Percentiles rank a stretch among this genome's conserved stretches.
phyloP scores from a whole-genome alignment of 1,140 invertebrate genomes.

The Cydia fagiglandana region DNA sequence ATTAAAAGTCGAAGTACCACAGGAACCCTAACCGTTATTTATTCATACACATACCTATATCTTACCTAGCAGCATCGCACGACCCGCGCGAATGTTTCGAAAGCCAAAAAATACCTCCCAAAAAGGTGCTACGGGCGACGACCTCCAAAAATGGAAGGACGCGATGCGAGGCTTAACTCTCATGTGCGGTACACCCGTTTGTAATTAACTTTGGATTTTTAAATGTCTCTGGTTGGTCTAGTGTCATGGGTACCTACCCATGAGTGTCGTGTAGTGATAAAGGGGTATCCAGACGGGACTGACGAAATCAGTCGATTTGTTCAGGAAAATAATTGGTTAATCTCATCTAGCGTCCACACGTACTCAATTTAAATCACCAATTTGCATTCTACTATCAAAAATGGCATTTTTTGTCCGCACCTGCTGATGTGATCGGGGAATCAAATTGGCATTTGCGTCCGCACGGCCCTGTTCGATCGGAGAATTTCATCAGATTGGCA shows the following conservation, averaged over 20 bases:
- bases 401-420: too few relatives aligned
- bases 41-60: conserved; percentile 11
- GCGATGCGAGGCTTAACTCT: conserved; percentile 58
- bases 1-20: background rate
- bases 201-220: conserved; percentile 46
- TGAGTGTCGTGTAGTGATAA: background rate
- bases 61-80: conserved; percentile 27
- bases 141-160: conserved; percentile 54
- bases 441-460: too few relatives aligned
- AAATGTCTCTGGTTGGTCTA: conserved; percentile 19
- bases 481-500: too few relatives aligned
- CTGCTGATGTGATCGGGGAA: too few relatives aligned
- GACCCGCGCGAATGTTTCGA: conserved; percentile 57
- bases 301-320: too few relatives aligned
- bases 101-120: conserved; percentile 61
- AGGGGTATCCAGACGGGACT: too few relatives aligned
- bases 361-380: too few relatives aligned
- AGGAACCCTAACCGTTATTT: conserved; percentile 6
- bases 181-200: conserved; percentile 44
- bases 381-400: too few relatives aligned
- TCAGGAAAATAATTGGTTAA: too few relatives aligned
- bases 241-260: too few relatives aligned
- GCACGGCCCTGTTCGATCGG: too few relatives aligned
- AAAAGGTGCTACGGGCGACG: conserved; percentile 57
- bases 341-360: too few relatives aligned